These are phyloP conservation scores for Temnothorax ravouxi DNA, from an alignment of 2,888 invertebrate genomes.

Conservation along the genomic window DNA sequence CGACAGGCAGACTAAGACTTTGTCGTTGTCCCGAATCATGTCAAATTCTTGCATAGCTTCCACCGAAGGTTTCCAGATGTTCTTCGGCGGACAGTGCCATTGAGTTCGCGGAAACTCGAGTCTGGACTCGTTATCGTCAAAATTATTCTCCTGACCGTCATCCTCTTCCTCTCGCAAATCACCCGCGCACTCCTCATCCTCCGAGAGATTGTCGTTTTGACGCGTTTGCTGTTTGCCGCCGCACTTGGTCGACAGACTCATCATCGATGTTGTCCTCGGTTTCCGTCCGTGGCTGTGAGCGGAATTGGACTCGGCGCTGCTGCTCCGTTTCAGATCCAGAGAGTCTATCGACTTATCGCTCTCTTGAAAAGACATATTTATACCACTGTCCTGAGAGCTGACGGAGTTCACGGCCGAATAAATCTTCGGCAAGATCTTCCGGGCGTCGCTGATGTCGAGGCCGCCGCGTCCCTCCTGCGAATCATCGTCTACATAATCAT, in stretches of 20 bases:
- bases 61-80: constrained; percentile 93
- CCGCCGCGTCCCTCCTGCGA: constrained; percentile 68
- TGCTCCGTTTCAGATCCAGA: constrained; percentile 80
- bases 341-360: constrained; percentile 88
- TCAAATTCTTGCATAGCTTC: constrained; percentile 94
- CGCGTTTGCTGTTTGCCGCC: constrained; percentile 69
- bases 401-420: constrained; percentile 91
- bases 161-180: constrained; percentile 74
- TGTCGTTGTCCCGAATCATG: constrained; percentile 94
- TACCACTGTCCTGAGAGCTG: constrained; percentile 93
- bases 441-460: constrained; percentile 85
- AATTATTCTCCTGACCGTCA: constrained; percentile 62
- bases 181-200: constrained; percentile 80
- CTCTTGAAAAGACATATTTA: constrained; percentile 92
- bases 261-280: constrained; percentile 70
- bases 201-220: constrained; percentile 82
- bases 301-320: constrained; percentile 83
- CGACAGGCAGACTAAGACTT: constrained; percentile 94
- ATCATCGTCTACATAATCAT: constrained; percentile 82
- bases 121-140: constrained; percentile 82
- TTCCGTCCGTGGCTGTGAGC: constrained; percentile 76
- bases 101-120: constrained; percentile 84
- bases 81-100: constrained; percentile 93
- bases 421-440: constrained; percentile 87
- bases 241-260: constrained; percentile 66